phyloP scores from a whole-genome alignment of 2,797 vertebrate species.

The Thalassophryne amazonica region DNA sequence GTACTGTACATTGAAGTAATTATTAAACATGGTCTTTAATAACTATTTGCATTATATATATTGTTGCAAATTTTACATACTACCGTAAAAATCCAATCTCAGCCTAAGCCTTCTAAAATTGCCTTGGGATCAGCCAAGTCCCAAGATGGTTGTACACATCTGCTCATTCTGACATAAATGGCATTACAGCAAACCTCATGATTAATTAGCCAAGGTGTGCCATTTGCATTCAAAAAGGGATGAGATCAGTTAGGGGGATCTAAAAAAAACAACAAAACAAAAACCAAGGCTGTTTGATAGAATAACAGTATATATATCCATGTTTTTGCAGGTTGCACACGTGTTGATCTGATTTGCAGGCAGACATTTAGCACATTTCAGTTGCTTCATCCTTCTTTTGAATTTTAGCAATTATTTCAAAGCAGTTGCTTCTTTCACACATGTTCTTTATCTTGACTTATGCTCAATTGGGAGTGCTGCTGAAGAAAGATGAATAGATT shows the following conservation, averaged over 20 bases:
- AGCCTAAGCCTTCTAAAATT: constrained; percentile 17
- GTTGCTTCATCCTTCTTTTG: too few species aligned
- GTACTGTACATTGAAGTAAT: constrained; percentile 2
- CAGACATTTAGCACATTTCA: too few species aligned
- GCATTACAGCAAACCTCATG: constrained; percentile 3
- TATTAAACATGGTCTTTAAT: background rate
- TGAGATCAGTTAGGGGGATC: constrained; percentile 2
- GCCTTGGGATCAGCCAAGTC: constrained; percentile 22
- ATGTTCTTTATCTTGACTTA: constrained; percentile 12
- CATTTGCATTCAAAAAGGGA: constrained; percentile 6
- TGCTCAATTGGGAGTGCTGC: constrained; percentile 1
- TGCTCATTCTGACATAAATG: constrained; percentile 29
- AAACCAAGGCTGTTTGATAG: background rate
- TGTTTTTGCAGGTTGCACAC: background rate
- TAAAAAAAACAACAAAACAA: too few species aligned
- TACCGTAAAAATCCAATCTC: constrained; percentile 12
- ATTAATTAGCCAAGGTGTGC: constrained; percentile 32
- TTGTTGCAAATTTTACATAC: background rate
- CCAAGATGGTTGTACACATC: constrained; percentile 29
- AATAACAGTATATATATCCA: background rate
- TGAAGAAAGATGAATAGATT: constrained; percentile 35
- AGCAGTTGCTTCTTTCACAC: constrained; percentile 7
- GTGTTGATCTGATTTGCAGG: background rate
- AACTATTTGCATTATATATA: background rate
- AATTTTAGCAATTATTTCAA: constrained; percentile 12